Percentiles rank a stretch among this genome's conserved stretches.
Conservation (phyloP, 2,888 invertebrate species). For the Caenorhabditis afra region DNA sequence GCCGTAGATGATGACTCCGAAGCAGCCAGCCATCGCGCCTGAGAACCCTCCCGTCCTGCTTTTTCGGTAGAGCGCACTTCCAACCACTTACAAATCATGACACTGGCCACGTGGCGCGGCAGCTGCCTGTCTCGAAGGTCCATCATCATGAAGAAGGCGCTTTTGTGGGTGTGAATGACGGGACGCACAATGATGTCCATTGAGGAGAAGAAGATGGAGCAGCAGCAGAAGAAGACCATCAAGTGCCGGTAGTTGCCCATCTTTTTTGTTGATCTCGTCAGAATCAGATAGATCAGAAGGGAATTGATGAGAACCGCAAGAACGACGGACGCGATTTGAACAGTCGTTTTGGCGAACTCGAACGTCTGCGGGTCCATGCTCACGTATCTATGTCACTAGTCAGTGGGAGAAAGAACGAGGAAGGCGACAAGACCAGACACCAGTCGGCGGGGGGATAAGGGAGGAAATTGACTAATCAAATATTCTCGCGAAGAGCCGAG, state of each 20-base stretch:
- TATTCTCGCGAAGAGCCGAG: too few relatives aligned
- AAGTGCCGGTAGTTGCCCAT: conserved; percentile 52
- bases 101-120: conserved; percentile 1
- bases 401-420: neutral
- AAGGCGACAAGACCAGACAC: neutral
- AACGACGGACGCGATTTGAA: conserved; percentile 19
- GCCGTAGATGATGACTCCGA: conserved; percentile 41
- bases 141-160: conserved; percentile 47
- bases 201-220: conserved; percentile 42
- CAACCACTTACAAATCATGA: conserved; percentile 26
- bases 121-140: conserved; percentile 23
- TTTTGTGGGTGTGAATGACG: conserved; percentile 28
- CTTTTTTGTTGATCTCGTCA: conserved; percentile 53
- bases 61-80: neutral
- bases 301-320: conserved; percentile 27
- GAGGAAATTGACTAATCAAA: too few relatives aligned
- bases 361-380: conserved; percentile 17
- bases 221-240: conserved; percentile 48
- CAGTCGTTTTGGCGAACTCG: conserved; percentile 1
- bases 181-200: conserved; percentile 45
- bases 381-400: too few relatives aligned
- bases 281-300: conserved; percentile 31
- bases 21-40: conserved; percentile 50
- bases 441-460: too few relatives aligned
- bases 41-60: neutral